Evolutionary conservation across 2,888 invertebrate genomes (phyloP), one percentile per base, ranked within the genome.

Genomic region (Drosophila bunnanda): DNA sequence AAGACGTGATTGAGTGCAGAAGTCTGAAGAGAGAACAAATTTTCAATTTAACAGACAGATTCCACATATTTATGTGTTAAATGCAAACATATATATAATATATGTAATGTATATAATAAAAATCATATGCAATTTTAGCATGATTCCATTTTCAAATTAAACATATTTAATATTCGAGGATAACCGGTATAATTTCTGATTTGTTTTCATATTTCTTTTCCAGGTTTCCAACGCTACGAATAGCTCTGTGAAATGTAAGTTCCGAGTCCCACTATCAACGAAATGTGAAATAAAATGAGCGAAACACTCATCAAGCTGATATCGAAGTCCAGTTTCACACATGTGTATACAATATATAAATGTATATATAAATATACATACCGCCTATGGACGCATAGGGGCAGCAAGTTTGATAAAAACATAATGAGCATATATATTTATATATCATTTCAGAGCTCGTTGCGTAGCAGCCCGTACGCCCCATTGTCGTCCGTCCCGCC

Each of bases 171-270:
- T 48, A 30, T n/a, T n/a, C 12, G 8, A 17, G 8, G 4, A 8
- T 30, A 17, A 13, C 4, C 6, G 0, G 2, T n/a, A 10, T 46
- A 0, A 54, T 36, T 7, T 48, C 22, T 17, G 9, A 15, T 10
- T 50, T 43, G 28, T 50, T 39, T 61, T 39, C 17, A 28, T 9
- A 4, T 9, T 32, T 25, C 25, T 10, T 8, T 77, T 75, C 34
- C 65, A 79, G 79, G 9, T 50, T 32, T 25, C n/a, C 28, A 17
- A 39, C 30, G 46, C 32, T n/a, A 41, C 34, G 15, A 59, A 30
- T 8, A 54, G 53, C n/a, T 17, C 55, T 57, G 75, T 56, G 20
- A 74, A 57, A 38, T 58, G 77, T 82, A 61, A 72, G 77, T 62
- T 12, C n/a, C 2, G 12, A 9, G 12, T 12, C n/a, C 13, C 8